Evolutionary conservation across 1,140 invertebrate species (phyloP).

Genomic region (Anastrepha obliqua): DNA sequence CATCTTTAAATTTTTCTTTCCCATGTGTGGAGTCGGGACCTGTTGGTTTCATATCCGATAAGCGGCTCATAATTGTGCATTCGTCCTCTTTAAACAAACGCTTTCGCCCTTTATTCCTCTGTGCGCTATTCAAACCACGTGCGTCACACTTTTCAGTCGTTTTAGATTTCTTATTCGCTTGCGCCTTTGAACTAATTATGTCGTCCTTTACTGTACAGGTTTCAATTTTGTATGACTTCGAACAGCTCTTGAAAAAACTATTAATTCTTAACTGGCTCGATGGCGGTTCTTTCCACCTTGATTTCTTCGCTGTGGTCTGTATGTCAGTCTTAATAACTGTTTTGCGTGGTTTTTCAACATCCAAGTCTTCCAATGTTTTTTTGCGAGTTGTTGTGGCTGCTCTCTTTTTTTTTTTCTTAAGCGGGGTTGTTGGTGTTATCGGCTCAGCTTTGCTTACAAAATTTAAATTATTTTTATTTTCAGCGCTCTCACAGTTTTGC

Average conservation of each 20-base stretch:
- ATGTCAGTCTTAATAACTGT: neutral
- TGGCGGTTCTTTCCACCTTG: conserved; percentile 59
- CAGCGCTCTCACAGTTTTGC: neutral
- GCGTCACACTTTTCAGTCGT: neutral
- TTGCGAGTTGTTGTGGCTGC: conserved; percentile 36
- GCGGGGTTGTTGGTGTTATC: neutral
- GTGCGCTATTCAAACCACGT: neutral
- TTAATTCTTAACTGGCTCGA: conserved; percentile 66
- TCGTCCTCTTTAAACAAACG: conserved; percentile 60
- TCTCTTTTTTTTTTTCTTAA: neutral
- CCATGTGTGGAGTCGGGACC: too few relatives aligned
- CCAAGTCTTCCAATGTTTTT: neutral
- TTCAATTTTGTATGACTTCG: conserved; percentile 64
- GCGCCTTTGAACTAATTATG: neutral
- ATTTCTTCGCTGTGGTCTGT: conserved; percentile 9
- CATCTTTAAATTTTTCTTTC: neutral
- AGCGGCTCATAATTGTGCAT: neutral
- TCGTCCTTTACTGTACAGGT: neutral
- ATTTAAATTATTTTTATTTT: neutral
- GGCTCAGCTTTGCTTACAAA: neutral
- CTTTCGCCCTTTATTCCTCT: conserved; percentile 60
- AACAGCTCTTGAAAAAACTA: conserved; percentile 64
- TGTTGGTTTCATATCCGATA: neutral
- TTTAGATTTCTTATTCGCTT: neutral
- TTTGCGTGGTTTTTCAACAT: neutral